phyloP scores from a whole-genome alignment of 2,888 invertebrate genomes.

The Serrognathus titanus region DNA sequence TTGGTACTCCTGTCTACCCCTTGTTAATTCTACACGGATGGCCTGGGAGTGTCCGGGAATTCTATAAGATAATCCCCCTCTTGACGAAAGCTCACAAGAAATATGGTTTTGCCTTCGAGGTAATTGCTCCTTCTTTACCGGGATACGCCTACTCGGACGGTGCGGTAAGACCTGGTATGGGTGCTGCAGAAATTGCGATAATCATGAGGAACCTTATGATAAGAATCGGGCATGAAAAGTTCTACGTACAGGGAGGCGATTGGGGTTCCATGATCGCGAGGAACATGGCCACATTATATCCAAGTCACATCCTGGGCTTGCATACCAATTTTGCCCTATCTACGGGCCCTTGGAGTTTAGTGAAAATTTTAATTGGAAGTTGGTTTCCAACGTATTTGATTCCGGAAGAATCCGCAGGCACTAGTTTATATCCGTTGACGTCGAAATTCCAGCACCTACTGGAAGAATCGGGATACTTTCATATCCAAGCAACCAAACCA shows the following conservation, averaged over 20 bases:
- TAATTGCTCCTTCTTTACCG: slow-evolving; percentile 58
- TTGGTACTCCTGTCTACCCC: slow-evolving; percentile 53
- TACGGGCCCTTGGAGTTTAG: slow-evolving; percentile 33
- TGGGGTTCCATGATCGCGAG: slow-evolving; percentile 70
- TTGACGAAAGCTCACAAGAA: slow-evolving; percentile 54
- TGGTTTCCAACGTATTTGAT: slow-evolving; percentile 58
- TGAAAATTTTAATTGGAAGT: slow-evolving; percentile 49
- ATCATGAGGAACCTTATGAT: slow-evolving; percentile 67
- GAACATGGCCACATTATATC: slow-evolving; percentile 61
- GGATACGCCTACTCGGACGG: slow-evolving; percentile 54
- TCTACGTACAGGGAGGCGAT: slow-evolving; percentile 75
- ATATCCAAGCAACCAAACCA: slow-evolving; percentile 83
- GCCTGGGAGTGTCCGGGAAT: slow-evolving; percentile 85
- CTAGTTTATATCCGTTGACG: slow-evolving; percentile 20
- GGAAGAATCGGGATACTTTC: slow-evolving; percentile 61
- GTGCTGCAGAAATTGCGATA: slow-evolving; percentile 55
- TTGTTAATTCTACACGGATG: slow-evolving; percentile 79
- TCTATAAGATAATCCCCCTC: slow-evolving; percentile 69
- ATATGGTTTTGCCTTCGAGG: slow-evolving; percentile 62
- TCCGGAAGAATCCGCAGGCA: slow-evolving; percentile 49
- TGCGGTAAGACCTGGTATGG: slow-evolving; percentile 62
- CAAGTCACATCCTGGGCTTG: slow-evolving; percentile 54
- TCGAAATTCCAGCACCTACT: slow-evolving; percentile 41
- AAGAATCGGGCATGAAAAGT: slow-evolving; percentile 63
- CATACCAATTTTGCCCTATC: slow-evolving; percentile 62